A percentile compares a stretch with the other conserved stretches of the same genome.
Conservation (phyloP, 1,140 invertebrate genomes). For the Cotesia typhae region DNA sequence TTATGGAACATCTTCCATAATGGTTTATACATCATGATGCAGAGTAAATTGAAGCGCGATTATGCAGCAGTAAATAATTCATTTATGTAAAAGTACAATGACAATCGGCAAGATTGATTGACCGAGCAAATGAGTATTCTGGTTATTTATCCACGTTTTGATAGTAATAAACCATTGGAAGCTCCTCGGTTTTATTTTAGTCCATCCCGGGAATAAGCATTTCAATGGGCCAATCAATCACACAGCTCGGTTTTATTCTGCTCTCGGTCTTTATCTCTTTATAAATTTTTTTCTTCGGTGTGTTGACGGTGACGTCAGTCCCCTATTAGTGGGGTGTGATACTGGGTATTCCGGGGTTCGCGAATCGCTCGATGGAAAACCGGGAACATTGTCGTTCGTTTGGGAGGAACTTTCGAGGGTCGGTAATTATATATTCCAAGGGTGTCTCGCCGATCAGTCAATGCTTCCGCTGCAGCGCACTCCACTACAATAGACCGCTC, state of each 20-base stretch:
- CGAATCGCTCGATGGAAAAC: conserved; percentile 26
- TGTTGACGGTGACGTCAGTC: conserved; percentile 56
- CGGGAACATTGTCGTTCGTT: conserved; percentile 20
- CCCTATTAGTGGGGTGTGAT: conserved; percentile 62
- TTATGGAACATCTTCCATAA: background rate
- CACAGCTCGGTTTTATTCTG: conserved; percentile 40
- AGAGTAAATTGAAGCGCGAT: conserved; percentile 19
- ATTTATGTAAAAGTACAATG: conserved; percentile 13
- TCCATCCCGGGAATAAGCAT: conserved; percentile 56
- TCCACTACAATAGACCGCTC: conserved; percentile 54
- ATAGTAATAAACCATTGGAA: conserved; percentile 48
- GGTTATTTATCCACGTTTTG: conserved; percentile 29
- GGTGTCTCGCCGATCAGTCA: conserved; percentile 65
- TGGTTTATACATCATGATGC: background rate
- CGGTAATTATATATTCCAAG: conserved; percentile 66
- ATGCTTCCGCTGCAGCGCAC: conserved; percentile 64
- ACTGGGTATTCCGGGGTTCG: conserved; percentile 47
- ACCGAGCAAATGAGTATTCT: background rate
- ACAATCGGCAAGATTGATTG: conserved; percentile 26
- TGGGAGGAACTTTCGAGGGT: conserved; percentile 21
- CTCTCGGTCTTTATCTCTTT: conserved; percentile 35
- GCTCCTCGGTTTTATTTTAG: conserved; percentile 33
- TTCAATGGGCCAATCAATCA: conserved; percentile 66
- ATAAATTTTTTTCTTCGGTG: conserved; percentile 29
- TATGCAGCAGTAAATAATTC: conserved; percentile 12